phyloP scores from a whole-genome alignment of 2,888 invertebrate genomes.

The Caenorhabditis wallacei region DNA sequence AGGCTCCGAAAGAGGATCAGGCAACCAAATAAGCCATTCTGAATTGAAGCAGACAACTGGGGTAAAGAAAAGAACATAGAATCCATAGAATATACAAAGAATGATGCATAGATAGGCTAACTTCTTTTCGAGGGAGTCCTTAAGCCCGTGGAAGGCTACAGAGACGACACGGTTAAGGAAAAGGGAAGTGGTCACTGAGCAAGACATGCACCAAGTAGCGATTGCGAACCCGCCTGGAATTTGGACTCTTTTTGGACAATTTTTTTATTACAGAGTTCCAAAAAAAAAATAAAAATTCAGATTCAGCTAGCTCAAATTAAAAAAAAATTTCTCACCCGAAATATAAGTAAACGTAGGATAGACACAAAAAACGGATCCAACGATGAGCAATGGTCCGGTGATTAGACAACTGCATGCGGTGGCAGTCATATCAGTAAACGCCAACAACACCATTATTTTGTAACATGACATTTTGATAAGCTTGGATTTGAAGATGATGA shows the following conservation, averaged over 20 bases:
- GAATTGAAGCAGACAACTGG: slow-evolving; percentile 43
- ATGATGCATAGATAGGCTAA: slow-evolving; percentile 33
- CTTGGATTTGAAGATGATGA: slow-evolving; percentile 39
- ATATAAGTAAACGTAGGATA: slow-evolving; percentile 50
- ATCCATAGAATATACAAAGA: slow-evolving; percentile 27
- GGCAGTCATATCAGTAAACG: slow-evolving; percentile 30
- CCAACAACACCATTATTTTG: slow-evolving; percentile 46
- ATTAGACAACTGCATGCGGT: slow-evolving; percentile 39
- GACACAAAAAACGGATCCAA: slow-evolving; percentile 33
- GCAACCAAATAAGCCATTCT: slow-evolving; percentile 39
- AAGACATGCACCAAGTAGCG: slow-evolving; percentile 50
- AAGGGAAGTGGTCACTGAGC: slow-evolving; percentile 39
- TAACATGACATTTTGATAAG: slow-evolving; percentile 42
- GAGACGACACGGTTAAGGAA: slow-evolving; percentile 44
- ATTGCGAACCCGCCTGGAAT: slow-evolving; percentile 15
- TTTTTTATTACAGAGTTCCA: not conserved
- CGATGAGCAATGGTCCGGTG: slow-evolving; percentile 23
- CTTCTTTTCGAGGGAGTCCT: slow-evolving; percentile 30
- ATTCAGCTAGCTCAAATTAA: no score
- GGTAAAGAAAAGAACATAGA: slow-evolving; percentile 45
- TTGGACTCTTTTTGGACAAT: not conserved
- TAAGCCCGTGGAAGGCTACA: slow-evolving; percentile 34
- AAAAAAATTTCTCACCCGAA: slow-evolving; percentile 26
- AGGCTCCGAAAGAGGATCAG: slow-evolving; percentile 27
- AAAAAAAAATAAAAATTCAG: no score